Percentiles rank a stretch among this genome's conserved stretches.
phyloP scores from a whole-genome alignment of 2,797 vertebrate species.

The Melopsittacus undulatus region DNA sequence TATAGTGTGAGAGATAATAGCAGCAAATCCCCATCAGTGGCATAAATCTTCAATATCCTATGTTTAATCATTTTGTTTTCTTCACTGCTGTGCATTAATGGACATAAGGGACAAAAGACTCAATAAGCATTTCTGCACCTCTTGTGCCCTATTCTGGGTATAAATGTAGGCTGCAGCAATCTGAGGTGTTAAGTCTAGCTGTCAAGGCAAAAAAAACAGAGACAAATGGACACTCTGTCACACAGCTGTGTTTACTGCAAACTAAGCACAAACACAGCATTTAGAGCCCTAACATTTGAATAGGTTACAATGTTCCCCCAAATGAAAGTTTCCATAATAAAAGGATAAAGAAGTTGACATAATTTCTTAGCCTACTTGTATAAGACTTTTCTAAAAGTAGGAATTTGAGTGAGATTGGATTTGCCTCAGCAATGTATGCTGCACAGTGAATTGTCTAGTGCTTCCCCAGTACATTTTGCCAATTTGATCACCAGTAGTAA shows the following conservation, averaged over 20 bases:
- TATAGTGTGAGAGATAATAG: neutral
- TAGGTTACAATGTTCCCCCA: neutral
- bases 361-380: neutral
- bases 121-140: neutral
- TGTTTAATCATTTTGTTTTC: neutral
- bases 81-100: neutral
- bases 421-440: neutral
- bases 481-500: slow-evolving; percentile 16
- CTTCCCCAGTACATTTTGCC: neutral
- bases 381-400: neutral
- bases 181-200: neutral
- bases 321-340: neutral
- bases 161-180: neutral
- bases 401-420: neutral
- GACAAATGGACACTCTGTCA: slow-evolving; percentile 5
- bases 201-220: slow-evolving; percentile 37
- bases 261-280: neutral
- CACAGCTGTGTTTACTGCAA: neutral
- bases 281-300: slow-evolving; percentile 41
- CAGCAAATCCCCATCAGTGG: neutral
- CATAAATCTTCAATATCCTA: slow-evolving; percentile 1
- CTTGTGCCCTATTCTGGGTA: neutral
- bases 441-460: neutral
- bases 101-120: neutral
- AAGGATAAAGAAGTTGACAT: slow-evolving; percentile 13